Percentiles rank a stretch among this genome's conserved stretches.
These are phyloP conservation scores for Isurus oxyrinchus DNA, from an alignment of 2,113 vertebrate genomes.

Conservation along the genomic window DNA sequence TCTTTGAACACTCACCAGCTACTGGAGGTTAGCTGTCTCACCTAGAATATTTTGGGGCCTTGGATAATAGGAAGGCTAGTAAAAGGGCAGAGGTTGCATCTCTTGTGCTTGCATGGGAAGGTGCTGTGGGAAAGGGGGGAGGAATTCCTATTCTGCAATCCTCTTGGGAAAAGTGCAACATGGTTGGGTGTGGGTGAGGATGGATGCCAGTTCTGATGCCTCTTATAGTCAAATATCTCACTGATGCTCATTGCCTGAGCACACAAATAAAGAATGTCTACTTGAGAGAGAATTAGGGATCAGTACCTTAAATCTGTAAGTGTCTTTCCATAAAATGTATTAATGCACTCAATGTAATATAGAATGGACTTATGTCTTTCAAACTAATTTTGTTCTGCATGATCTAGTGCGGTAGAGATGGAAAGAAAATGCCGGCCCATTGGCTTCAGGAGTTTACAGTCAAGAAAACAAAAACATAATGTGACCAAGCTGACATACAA, in stretches of 20 bases:
- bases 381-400: slow-evolving; percentile 14
- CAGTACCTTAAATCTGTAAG: neutral
- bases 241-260: neutral
- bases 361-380: neutral
- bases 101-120: neutral
- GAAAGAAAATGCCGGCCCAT: neutral
- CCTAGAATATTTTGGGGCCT: neutral
- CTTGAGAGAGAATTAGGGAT: neutral
- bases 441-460: slow-evolving; percentile 17
- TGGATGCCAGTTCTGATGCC: neutral
- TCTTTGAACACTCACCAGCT: no score
- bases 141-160: neutral
- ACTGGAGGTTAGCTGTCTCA: no score
- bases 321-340: neutral
- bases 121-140: neutral
- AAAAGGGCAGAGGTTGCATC: neutral
- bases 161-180: neutral
- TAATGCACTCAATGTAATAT: neutral
- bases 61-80: neutral
- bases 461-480: slow-evolving; percentile 30
- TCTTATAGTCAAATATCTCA: neutral
- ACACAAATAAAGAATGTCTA: neutral
- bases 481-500: neutral
- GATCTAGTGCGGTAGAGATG: neutral
- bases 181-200: neutral